Percentiles rank a stretch among this genome's conserved stretches.
Evolutionary conservation across 2,888 invertebrate genomes (phyloP).

Genomic region (Athalia rosae): DNA sequence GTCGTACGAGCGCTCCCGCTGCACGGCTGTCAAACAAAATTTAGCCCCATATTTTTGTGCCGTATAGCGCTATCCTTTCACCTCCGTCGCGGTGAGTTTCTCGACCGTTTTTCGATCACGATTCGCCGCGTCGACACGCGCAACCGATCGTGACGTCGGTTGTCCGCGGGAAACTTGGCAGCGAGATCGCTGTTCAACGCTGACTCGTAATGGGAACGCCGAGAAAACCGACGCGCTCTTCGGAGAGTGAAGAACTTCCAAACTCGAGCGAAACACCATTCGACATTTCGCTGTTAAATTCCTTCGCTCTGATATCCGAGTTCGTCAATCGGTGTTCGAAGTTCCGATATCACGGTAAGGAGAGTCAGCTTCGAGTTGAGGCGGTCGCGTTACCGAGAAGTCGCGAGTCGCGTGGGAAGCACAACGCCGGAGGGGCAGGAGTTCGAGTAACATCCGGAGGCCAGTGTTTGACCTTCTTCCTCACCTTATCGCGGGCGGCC

Average conservation of each 20-base stretch:
- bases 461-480: slow-evolving; percentile 34
- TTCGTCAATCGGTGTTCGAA: no score
- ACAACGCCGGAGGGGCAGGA: neutral
- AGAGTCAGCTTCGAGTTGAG: no score
- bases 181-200: slow-evolving; percentile 9
- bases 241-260: no score
- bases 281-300: no score
- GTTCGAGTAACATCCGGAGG: slow-evolving; percentile 14
- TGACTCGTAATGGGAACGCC: neutral
- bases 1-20: slow-evolving; percentile 36
- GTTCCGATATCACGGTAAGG: no score
- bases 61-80: neutral
- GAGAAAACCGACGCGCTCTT: neutral
- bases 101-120: neutral
- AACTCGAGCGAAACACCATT: no score
- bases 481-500: slow-evolving; percentile 35
- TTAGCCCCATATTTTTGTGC: slow-evolving; percentile 14
- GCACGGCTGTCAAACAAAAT: slow-evolving; percentile 21
- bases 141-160: slow-evolving; percentile 33
- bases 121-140: neutral
- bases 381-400: neutral
- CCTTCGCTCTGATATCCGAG: no score
- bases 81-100: neutral
- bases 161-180: slow-evolving; percentile 10
- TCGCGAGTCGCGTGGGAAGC: neutral